Base-by-base conservation (phyloP, 2,797 vertebrate species). In the Artibeus jamaicensis region DNA sequence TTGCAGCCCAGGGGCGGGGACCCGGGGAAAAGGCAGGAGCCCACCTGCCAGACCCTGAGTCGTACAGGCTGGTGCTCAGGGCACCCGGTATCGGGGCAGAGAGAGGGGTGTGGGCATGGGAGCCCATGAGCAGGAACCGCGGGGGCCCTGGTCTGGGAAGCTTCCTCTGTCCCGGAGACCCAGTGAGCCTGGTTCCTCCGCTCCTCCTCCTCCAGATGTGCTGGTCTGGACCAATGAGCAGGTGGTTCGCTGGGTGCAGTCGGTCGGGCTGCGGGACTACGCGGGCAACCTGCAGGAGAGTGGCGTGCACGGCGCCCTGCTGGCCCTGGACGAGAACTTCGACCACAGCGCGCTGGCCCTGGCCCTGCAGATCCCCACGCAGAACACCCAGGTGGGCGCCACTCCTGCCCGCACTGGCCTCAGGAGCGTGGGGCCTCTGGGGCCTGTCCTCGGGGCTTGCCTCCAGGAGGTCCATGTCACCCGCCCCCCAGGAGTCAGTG, bases 321-420 rank as follows among this genome's bases (percentile, higher is more conserved):
- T 99, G 85, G 98, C 99, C 92, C 98, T 99, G 39, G 99, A 99
- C 0, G 99, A 99, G 98, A 99, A 99, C 94, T 99, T 99, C 0
- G 99, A 99, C 98, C 99, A 99, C 98, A 99, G 99, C 98, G 99
- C 99, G 29, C 98, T 99, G 91, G 99, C 99, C 0, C 99, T 99
- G 57, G 99, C 99, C 92, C 98, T 99, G 96, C 99, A 99, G 98
- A 99, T 99, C 92, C 99, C 99, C 96, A 99, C 99, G 3, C 99
- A 99, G 99, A 99, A 99, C 98, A 99, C 99, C 15, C 99, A 99
- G 99, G 99, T 99, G 96, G 92, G 89, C 26, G 29, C 26, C 5
- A 14, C 59, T 11, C 11, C 74, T 12, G 10, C 19, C 21, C 9
- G 1, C 16, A 5, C 12, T 11, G 15, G 53, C 57, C 53, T 86